Percentiles rank a stretch among this genome's conserved stretches.
Evolutionary conservation across 2,113 vertebrate genomes (phyloP).

Genomic region (Indri indri): DNA sequence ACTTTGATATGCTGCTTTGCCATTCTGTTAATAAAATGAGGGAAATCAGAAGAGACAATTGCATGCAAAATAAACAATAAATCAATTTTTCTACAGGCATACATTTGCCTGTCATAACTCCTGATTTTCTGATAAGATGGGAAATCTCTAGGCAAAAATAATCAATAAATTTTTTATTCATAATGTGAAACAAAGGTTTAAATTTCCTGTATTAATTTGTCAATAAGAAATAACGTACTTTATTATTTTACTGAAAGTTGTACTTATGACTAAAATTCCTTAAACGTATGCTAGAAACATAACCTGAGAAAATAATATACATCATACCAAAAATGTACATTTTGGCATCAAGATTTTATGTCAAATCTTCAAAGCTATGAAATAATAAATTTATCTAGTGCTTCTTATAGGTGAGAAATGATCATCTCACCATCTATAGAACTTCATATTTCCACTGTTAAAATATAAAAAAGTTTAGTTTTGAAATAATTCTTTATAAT

Average conservation of each 20-base stretch:
- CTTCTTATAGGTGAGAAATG: neutral
- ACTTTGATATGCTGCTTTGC: neutral
- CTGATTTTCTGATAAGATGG: neutral
- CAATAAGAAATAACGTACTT: neutral
- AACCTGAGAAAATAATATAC: neutral
- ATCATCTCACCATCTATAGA: neutral
- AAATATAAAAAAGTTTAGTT: neutral
- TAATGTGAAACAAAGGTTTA: neutral
- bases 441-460: neutral
- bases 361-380: neutral
- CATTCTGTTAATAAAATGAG: neutral
- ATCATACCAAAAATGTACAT: neutral
- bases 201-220: neutral
- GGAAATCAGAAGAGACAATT: neutral
- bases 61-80: constrained; percentile 29
- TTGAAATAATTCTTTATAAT: constrained; percentile 12
- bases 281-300: neutral
- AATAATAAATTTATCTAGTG: neutral
- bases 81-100: neutral
- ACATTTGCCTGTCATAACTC: neutral
- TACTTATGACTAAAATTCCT: constrained; percentile 4
- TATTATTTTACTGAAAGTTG: neutral
- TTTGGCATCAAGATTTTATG: neutral
- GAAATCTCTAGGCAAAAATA: constrained; percentile 14
- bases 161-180: constrained; percentile 6